Conservation (phyloP, 2,113 vertebrate species). For the Amazona vittata region DNA sequence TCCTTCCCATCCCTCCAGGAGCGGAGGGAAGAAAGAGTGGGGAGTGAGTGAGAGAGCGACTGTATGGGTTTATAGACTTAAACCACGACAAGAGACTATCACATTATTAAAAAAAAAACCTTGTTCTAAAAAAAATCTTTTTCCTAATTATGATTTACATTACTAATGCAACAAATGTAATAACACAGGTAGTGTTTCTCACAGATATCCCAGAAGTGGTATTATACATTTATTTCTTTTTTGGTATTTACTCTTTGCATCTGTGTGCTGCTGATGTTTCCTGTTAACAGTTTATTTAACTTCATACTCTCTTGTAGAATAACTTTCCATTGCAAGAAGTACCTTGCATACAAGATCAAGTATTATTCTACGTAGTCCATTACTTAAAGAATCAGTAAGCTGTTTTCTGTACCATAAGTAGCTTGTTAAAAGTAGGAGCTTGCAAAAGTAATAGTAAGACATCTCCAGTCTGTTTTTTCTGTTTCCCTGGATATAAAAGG, state of each 20-base stretch:
- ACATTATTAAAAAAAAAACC: neutral
- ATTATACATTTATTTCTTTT: neutral
- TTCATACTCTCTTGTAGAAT: neutral
- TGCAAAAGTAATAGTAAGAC: neutral
- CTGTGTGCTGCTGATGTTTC: neutral
- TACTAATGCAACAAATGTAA: neutral
- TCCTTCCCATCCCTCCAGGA: too few relatives aligned
- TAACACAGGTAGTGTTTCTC: neutral
- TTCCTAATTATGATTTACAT: neutral
- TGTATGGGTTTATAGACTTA: too few relatives aligned
- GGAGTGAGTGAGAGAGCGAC: too few relatives aligned
- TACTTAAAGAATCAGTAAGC: conserved; percentile 19
- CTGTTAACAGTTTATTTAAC: conserved; percentile 2
- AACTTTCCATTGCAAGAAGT: neutral
- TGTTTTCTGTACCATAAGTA: conserved; percentile 10
- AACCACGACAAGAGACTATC: too few relatives aligned
- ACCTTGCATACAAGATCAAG: neutral
- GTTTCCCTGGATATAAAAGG: conserved; percentile 4
- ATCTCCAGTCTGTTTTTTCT: neutral
- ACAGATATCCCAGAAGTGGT: neutral
- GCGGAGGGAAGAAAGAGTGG: too few relatives aligned
- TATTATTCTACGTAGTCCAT: neutral
- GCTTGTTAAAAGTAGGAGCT: conserved; percentile 36
- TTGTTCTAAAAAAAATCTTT: neutral
- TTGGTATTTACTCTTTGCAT: neutral